phyloP scores from a whole-genome alignment of 2,113 vertebrate species.

The Phyllostomus hastatus region DNA sequence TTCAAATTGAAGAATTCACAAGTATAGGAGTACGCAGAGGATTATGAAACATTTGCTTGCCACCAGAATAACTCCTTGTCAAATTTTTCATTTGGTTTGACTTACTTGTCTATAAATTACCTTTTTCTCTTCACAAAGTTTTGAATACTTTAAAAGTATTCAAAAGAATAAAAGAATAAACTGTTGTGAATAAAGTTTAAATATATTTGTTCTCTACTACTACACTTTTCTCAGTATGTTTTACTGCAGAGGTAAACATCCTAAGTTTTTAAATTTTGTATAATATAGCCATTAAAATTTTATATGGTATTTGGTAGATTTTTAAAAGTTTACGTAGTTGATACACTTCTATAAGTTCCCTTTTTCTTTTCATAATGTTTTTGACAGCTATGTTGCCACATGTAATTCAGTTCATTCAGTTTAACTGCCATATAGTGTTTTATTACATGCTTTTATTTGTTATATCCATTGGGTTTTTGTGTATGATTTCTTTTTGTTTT shows the following conservation, averaged over 20 bases:
- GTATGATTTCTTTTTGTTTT: neutral
- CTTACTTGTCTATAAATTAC: too few species aligned
- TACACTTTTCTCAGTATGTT: neutral
- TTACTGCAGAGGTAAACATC: neutral
- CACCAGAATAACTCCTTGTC: neutral
- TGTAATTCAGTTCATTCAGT: neutral
- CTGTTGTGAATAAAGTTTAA: neutral
- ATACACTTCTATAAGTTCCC: neutral
- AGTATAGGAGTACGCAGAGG: neutral
- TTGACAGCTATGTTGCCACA: neutral
- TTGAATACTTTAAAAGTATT: neutral
- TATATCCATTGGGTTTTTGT: neutral
- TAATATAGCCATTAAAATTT: neutral
- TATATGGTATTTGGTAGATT: neutral
- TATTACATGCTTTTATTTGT: neutral
- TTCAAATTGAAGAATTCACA: neutral
- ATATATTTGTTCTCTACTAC: neutral
- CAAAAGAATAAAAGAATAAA: neutral
- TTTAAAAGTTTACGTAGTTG: neutral
- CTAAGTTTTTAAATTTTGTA: neutral
- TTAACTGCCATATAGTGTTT: neutral
- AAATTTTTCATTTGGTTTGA: neutral
- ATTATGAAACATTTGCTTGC: neutral
- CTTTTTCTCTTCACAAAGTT: neutral
- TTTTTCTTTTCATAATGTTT: neutral